Base-by-base conservation (phyloP, 2,888 invertebrate species). In the Epirrhoe alternata region DNA sequence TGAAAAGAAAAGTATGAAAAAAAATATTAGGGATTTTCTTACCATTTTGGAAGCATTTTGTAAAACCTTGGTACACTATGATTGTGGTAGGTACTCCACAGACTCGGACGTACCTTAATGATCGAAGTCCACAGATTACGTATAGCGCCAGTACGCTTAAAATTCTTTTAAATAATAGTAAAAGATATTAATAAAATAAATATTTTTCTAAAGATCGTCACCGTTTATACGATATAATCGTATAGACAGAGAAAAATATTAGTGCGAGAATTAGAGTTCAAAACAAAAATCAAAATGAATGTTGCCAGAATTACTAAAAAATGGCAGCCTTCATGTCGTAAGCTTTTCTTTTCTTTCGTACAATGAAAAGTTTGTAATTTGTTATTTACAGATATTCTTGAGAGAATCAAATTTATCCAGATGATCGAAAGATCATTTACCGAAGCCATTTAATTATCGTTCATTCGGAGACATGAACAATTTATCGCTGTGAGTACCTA, bases 301-400 rank as follows among this genome's bases (percentile, higher is more conserved):
- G 88, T 88, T 89, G 86, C 89, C 85, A 88, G 86, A 84, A 84
- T 84, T 82, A 68, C 72, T 81, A 88, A 88, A 88, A 92, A 91
- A 93, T 93, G 92, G 92, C 92, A 92, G 92, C 91, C 90, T 89
- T 81, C 82, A 90, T 90, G 90, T 92, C 92, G 91, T 92, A 92
- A 91, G 92, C 91, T 91, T 89, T 91, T 90, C 89, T 88, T 89
- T 88, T 90, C 86, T 84, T 83, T 85, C 81, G 76, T 81, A 76
- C 70, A 75, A 81, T 85, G 87, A 89, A 90, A 90, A 88, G 88
- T 88, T 88, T 87, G 81, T 86, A 85, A 72, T 84, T 82, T 77
- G 78, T 78, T 88, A 64, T 24, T 81, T 83, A 85, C 74, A 81
- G 81, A 80, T 73, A 82, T 83, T 86, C 84, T 86, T 68, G 61